Percentiles rank a stretch among this genome's conserved stretches.
phyloP scores from a whole-genome alignment of 2,113 vertebrate genomes.

The Pimephales promelas region DNA sequence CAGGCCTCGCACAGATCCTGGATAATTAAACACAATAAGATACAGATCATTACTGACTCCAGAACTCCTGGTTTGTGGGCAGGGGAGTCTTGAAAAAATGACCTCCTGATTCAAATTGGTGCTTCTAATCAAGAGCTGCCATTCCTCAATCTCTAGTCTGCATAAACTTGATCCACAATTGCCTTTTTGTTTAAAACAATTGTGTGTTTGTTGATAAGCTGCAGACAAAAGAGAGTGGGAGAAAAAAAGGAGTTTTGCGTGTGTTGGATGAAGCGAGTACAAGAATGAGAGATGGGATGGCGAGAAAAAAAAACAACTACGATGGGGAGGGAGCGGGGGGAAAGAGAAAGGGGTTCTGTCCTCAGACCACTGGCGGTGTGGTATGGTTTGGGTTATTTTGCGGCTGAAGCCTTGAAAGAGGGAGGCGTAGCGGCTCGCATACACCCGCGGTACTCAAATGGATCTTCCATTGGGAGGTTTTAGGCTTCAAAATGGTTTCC shows the following conservation, averaged over 20 bases:
- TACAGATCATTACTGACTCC: constrained; percentile 55
- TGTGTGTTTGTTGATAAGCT: constrained; percentile 45
- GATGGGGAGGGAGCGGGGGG: constrained; percentile 53
- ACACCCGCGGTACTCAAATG: constrained; percentile 79
- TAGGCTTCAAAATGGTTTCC: constrained; percentile 83
- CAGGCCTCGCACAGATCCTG: constrained; percentile 48
- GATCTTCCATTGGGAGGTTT: constrained; percentile 81
- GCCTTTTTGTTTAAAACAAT: constrained; percentile 52
- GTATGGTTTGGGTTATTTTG: constrained; percentile 77
- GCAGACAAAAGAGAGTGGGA: constrained; percentile 22
- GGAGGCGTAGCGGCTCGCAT: constrained; percentile 67
- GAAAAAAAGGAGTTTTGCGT: constrained; percentile 14
- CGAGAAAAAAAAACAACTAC: constrained; percentile 61
- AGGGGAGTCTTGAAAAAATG: constrained; percentile 28
- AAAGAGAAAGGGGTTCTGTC: constrained; percentile 74
- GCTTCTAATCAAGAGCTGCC: constrained; percentile 46
- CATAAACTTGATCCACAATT: constrained; percentile 38
- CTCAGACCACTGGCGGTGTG: constrained; percentile 76
- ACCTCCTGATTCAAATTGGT: constrained; percentile 40
- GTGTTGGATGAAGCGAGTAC: constrained; percentile 4
- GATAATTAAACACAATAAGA: constrained; percentile 57
- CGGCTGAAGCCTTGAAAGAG: constrained; percentile 73
- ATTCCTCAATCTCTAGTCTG: constrained; percentile 39
- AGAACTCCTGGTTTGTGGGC: constrained; percentile 29
- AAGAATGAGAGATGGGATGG: constrained; percentile 47